These are phyloP conservation scores for Palythoa grandiflora DNA, from an alignment of 92 coral and sea anemone genomes.

Conservation along the genomic window DNA sequence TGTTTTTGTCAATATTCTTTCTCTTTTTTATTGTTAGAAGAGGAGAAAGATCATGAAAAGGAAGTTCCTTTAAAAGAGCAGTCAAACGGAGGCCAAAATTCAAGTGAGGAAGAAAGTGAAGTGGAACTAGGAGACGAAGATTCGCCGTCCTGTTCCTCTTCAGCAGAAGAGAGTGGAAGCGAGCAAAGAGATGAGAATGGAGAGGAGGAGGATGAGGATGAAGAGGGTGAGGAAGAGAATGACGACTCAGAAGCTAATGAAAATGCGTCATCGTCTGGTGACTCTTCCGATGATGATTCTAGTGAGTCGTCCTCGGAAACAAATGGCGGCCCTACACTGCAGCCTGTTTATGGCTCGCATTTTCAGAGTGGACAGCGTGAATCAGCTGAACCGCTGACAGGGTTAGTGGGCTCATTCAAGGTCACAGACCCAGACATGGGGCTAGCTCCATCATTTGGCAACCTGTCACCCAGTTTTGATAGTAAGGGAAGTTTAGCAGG, in stretches of 20 bases:
- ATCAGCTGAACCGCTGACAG: not conserved
- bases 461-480: conserved; percentile 77
- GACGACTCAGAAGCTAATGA: conserved; percentile 25
- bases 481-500: conserved; percentile 59
- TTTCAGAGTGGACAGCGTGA: conserved; percentile 1
- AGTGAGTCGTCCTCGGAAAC: conserved; percentile 51
- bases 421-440: conserved; percentile 62
- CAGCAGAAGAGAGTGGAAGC: conserved; percentile 85
- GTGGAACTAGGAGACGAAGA: conserved; percentile 37
- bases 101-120: conserved; percentile 37
- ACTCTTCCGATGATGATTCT: conserved; percentile 25
- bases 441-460: conserved; percentile 72
- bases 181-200: conserved; percentile 57
- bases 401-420: conserved; percentile 51
- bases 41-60: not conserved
- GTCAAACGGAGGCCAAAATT: not conserved
- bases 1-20: not conserved
- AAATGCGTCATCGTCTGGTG: conserved; percentile 25
- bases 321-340: conserved; percentile 13
- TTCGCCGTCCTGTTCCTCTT: conserved; percentile 83
- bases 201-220: conserved; percentile 39
- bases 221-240: conserved; percentile 33
- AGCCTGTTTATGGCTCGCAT: conserved; percentile 6
- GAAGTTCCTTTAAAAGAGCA: conserved; percentile 8
- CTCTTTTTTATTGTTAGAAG: not conserved